Evolutionary conservation across 1,140 invertebrate species (phyloP).

Genomic region (Grapholita molesta): DNA sequence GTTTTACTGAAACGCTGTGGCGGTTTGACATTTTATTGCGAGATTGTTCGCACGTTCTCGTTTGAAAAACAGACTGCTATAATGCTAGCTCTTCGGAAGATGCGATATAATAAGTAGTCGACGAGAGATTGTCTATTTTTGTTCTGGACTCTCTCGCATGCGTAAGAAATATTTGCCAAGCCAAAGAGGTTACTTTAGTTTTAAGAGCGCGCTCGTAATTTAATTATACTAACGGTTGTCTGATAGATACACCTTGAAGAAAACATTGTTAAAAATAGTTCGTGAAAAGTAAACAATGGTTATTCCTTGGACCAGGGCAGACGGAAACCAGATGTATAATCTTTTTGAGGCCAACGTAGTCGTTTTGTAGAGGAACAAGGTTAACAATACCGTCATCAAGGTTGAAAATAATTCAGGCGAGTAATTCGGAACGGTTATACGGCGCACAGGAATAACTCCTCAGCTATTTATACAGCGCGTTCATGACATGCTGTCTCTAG

Average conservation of each 20-base stretch:
- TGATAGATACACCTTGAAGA: neutral
- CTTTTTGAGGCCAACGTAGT: constrained; percentile 40
- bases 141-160: constrained; percentile 35
- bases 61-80: constrained; percentile 47
- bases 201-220: neutral
- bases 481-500: constrained; percentile 6
- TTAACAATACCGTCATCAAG: constrained; percentile 71
- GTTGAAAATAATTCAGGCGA: constrained; percentile 56
- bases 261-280: constrained; percentile 23
- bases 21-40: neutral
- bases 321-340: constrained; percentile 25
- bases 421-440: constrained; percentile 36
- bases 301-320: constrained; percentile 11
- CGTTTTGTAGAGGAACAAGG: constrained; percentile 59
- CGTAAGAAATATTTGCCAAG: constrained; percentile 45
- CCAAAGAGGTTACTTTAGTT: neutral
- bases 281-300: constrained; percentile 20
- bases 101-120: constrained; percentile 51
- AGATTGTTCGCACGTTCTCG: constrained; percentile 43
- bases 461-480: constrained; percentile 17
- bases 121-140: constrained; percentile 46
- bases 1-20: neutral
- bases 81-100: constrained; percentile 39
- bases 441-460: constrained; percentile 42
- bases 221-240: neutral